Evolutionary conservation across 2,888 invertebrate genomes (phyloP), one percentile per base, ranked within the genome.

Genomic region (Teleogryllus oceanicus): DNA sequence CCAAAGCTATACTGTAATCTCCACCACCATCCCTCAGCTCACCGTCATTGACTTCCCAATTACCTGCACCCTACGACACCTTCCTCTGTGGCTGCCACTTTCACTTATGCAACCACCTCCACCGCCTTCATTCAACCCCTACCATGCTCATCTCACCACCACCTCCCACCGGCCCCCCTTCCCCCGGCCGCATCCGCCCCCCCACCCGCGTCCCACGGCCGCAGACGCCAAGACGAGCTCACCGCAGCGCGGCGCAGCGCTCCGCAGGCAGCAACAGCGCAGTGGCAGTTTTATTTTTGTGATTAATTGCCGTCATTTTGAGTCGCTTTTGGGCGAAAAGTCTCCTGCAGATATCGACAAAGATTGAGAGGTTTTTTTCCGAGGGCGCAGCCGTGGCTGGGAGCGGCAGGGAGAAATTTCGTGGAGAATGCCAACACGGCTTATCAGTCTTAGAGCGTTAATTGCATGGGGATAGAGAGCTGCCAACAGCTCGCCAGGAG

Each of bases 241-340:
- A 4, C 24, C 4, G 24, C 24, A 0, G 0, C 24, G 24, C 24
- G 5, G 24, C 24, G 24, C 24, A 37, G 24, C 24, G 24, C 24
- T 4, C 4, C 24, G 24, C 2, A 5, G 11, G 3, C 50, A 21
- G 78, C 51, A n/a, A 49, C 49, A n/a, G n/a, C n/a, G 13, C n/a
- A 49, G 78, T 21, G 78, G 51, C 51, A 62, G 62, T 62, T 62
- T 62, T 62, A 62, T 62, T 80, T 82, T 82, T 80, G 80, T 82
- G 82, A 82, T 82, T 82, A 82, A 82, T 82, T 82, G 82, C 82
- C 80, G 79, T 79, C 77, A 82, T 82, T 82, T 82, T 80, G 82
- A 80, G 79, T 79, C 79, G 77, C 74, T 77, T 76, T 50, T 78
- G 78, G 76, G 75, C 79, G 80, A 74, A 81, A 79, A 79, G 80